Conservation (phyloP, 53 echinoderm and acorn worm species). For the Patiria pectinifera region DNA sequence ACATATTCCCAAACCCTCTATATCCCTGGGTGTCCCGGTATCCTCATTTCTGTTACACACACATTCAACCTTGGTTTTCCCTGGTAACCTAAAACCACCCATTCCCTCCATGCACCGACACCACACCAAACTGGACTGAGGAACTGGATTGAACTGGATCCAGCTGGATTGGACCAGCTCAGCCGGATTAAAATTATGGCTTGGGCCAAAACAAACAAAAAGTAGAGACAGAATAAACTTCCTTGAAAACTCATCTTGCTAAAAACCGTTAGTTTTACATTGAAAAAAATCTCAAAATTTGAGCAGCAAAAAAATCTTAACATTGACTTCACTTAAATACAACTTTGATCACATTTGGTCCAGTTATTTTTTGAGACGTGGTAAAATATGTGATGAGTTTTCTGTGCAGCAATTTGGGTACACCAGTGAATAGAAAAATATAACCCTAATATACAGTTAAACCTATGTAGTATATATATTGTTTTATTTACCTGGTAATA, state of each 20-base stretch:
- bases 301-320: background rate
- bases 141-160: conserved; percentile 48
- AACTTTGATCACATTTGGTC: too few species aligned
- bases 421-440: background rate
- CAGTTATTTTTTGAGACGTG: too few species aligned
- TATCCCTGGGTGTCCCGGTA: conserved; percentile 34
- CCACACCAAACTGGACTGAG: background rate
- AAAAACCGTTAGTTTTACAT: background rate
- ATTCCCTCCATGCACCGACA: background rate
- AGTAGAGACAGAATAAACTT: background rate
- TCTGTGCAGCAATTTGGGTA: conserved; percentile 54
- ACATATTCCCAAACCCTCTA: background rate
- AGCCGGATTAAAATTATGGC: background rate
- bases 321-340: too few species aligned
- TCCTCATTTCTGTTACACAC: conserved; percentile 4
- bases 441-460: background rate
- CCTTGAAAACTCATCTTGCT: conserved; percentile 5
- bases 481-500: background rate
- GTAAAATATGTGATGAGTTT: background rate
- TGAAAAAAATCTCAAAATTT: background rate
- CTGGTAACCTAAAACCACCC: conserved; percentile 26
- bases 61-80: conserved; percentile 17
- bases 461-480: background rate
- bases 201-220: background rate
- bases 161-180: conserved; percentile 15